phyloP scores from a whole-genome alignment of 2,113 vertebrate genomes.

The Podarcis cretensis region DNA sequence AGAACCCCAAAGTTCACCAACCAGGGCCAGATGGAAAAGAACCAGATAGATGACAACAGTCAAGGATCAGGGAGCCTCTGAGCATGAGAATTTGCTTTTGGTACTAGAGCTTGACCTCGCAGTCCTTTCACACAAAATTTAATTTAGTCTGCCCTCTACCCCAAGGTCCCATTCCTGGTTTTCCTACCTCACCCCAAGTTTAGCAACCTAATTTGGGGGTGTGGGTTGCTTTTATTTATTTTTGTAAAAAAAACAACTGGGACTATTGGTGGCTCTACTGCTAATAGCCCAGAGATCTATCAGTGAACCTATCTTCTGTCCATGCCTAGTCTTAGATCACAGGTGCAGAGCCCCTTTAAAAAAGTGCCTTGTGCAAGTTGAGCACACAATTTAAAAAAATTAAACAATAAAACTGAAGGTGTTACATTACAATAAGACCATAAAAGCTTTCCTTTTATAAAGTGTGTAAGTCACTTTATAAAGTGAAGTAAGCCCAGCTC shows the following conservation, averaged over 20 bases:
- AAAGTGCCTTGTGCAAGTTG: no score
- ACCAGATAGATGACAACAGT: background rate
- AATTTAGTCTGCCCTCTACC: no score
- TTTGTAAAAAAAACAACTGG: background rate
- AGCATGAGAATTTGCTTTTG: background rate
- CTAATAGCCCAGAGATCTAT: background rate
- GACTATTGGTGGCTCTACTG: background rate
- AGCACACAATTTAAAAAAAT: no score
- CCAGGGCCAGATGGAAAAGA: no score
- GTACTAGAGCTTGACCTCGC: background rate
- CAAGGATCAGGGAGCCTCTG: background rate
- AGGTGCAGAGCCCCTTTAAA: no score
- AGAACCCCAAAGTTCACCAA: no score
- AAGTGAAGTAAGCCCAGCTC: no score
- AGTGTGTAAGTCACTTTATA: no score
- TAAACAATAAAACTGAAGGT: no score
- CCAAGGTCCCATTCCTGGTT: background rate
- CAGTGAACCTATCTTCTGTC: background rate
- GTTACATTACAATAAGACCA: no score
- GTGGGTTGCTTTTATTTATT: background rate
- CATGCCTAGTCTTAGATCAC: background rate
- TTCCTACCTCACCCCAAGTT: background rate
- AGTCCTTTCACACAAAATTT: background rate
- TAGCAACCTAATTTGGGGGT: background rate
- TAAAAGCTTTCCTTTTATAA: no score